Evolutionary conservation across 2,113 vertebrate species (phyloP).

Genomic region (Lichenostomus cassidix): DNA sequence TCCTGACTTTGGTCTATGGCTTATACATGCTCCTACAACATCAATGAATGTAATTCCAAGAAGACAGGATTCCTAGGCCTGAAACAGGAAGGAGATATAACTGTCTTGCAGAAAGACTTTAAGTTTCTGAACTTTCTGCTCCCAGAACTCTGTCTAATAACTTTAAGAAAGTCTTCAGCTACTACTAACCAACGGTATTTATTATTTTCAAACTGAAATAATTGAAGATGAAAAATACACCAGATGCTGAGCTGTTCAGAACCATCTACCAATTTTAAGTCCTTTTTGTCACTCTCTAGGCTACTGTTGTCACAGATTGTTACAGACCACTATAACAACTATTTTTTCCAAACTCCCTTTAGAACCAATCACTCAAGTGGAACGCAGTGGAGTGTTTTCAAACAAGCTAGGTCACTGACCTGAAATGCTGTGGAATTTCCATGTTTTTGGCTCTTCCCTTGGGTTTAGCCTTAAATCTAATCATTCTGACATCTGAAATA

Average conservation of each 20-base stretch:
- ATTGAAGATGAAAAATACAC: not conserved
- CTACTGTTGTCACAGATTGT: not conserved
- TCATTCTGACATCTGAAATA: constrained; percentile 1
- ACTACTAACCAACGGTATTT: not conserved
- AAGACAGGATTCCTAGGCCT: not conserved
- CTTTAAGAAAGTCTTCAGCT: not conserved
- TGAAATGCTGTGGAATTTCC: not conserved
- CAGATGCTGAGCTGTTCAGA: not conserved
- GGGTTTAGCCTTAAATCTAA: constrained; percentile 25
- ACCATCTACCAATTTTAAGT: not conserved
- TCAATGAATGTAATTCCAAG: not conserved
- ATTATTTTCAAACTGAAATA: not conserved
- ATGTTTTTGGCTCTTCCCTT: not conserved
- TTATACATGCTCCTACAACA: not conserved
- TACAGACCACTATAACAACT: not conserved
- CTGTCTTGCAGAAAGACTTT: not conserved
- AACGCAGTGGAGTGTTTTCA: constrained; percentile 11
- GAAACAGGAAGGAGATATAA: not conserved
- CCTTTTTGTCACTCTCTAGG: not conserved
- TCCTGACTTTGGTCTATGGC: not conserved
- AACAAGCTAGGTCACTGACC: not conserved
- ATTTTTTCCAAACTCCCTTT: constrained; percentile 1
- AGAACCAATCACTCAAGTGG: not conserved
- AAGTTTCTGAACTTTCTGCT: not conserved
- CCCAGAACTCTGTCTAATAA: not conserved